These are phyloP conservation scores for Toxotes jaculatrix DNA, from an alignment of 2,113 vertebrate genomes.

Conservation along the genomic window DNA sequence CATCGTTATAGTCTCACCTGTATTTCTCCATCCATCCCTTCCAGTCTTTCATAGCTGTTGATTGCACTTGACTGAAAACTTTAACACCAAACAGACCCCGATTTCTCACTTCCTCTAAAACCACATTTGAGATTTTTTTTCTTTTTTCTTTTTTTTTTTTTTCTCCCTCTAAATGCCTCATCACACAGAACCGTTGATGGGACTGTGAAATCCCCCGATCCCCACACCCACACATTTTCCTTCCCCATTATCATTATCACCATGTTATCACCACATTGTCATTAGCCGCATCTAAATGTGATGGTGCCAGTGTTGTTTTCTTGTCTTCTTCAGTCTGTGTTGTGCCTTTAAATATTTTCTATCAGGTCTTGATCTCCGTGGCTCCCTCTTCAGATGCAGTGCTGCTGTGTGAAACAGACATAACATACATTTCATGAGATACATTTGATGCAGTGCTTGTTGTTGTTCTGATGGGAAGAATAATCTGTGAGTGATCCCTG, in stretches of 20 bases:
- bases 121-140: constrained; percentile 21
- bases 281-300: constrained; percentile 58
- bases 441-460: constrained; percentile 30
- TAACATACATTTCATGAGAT: constrained; percentile 23
- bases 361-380: constrained; percentile 36
- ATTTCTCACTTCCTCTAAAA: constrained; percentile 7
- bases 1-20: constrained; percentile 19
- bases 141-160: constrained; percentile 8
- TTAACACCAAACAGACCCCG: constrained; percentile 34
- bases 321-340: constrained; percentile 14
- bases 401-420: constrained; percentile 15
- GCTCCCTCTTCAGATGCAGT: constrained; percentile 26
- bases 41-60: constrained; percentile 18
- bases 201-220: constrained; percentile 51
- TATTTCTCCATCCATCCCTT: not conserved
- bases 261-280: constrained; percentile 67
- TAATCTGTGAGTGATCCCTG: constrained; percentile 28
- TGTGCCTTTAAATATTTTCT: constrained; percentile 39
- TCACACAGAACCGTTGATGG: constrained; percentile 45
- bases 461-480: constrained; percentile 39
- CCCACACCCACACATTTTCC: constrained; percentile 61
- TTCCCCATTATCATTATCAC: constrained; percentile 74
- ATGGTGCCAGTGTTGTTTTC: constrained; percentile 45
- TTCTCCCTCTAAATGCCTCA: constrained; percentile 42
- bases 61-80: constrained; percentile 45